Evolutionary conservation across 2,113 vertebrate species (phyloP).

Genomic region (Greenwoodochromis staneri): DNA sequence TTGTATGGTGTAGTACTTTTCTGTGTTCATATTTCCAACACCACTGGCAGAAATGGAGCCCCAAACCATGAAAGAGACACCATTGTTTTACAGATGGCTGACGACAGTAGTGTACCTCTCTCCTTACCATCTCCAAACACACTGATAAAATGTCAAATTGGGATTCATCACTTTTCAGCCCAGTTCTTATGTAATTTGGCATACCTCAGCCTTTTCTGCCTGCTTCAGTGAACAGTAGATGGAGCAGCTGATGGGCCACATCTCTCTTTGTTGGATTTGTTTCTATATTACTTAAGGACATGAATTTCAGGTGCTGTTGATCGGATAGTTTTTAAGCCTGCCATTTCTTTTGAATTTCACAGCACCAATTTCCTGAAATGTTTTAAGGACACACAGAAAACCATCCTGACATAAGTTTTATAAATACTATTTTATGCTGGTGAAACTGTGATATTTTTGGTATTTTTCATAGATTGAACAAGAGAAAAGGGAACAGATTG

Average conservation of each 20-base stretch:
- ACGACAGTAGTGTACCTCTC: not conserved
- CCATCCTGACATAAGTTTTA: not conserved
- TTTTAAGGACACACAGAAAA: not conserved
- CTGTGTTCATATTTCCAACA: not conserved
- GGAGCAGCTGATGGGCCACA: not conserved
- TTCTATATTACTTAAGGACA: not conserved
- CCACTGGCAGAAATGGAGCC: not conserved
- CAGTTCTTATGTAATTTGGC: not conserved
- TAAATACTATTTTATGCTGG: not conserved
- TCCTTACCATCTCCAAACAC: not conserved
- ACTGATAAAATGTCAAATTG: not conserved
- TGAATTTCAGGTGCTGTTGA: not conserved
- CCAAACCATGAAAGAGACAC: not conserved
- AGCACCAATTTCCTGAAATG: not conserved
- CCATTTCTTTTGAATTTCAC: not conserved
- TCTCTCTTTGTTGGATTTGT: not conserved
- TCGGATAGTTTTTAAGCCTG: not conserved
- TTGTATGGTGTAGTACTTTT: not conserved
- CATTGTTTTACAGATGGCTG: not conserved
- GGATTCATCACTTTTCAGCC: not conserved
- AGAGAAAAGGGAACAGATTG: accelerated
- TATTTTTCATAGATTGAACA: not conserved
- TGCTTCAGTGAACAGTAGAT: not conserved
- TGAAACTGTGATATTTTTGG: accelerated
- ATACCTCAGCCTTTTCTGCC: not conserved